phyloP scores from a whole-genome alignment of 2,113 vertebrate genomes.

The Dasyurus viverrinus region DNA sequence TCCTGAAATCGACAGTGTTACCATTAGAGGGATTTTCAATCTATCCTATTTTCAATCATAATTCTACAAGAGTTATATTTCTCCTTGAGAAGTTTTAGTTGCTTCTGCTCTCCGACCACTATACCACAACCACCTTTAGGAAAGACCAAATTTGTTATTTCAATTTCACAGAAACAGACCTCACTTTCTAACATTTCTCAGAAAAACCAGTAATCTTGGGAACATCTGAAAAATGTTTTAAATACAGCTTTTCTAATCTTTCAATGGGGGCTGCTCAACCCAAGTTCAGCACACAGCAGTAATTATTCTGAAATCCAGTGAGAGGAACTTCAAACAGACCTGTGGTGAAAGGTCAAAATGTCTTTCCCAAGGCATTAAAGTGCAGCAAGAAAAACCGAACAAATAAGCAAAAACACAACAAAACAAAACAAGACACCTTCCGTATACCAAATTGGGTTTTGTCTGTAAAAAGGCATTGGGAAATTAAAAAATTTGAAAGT shows the following conservation, averaged over 20 bases:
- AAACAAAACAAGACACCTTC: neutral
- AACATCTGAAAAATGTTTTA: neutral
- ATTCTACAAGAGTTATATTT: neutral
- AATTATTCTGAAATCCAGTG: neutral
- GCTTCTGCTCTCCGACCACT: neutral
- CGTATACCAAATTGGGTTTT: neutral
- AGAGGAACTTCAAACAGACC: slow-evolving; percentile 21
- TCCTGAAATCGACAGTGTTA: neutral
- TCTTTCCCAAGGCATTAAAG: neutral
- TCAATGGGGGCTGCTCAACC: neutral
- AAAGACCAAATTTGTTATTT: slow-evolving; percentile 10
- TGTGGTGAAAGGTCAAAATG: neutral
- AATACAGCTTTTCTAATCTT: neutral
- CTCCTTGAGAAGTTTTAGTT: neutral
- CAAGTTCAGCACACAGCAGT: neutral
- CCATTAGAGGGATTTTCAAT: neutral
- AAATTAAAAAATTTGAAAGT: neutral
- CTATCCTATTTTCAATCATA: neutral
- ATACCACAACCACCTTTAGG: neutral
- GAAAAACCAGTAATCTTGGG: slow-evolving; percentile 10
- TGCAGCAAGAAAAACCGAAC: neutral
- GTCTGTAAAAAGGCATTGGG: neutral
- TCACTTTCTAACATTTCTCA: slow-evolving; percentile 24
- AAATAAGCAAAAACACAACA: neutral
- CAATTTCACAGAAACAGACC: neutral